Evolutionary conservation across 2,113 vertebrate species (phyloP).

Genomic region (Sigmodon hispidus): DNA sequence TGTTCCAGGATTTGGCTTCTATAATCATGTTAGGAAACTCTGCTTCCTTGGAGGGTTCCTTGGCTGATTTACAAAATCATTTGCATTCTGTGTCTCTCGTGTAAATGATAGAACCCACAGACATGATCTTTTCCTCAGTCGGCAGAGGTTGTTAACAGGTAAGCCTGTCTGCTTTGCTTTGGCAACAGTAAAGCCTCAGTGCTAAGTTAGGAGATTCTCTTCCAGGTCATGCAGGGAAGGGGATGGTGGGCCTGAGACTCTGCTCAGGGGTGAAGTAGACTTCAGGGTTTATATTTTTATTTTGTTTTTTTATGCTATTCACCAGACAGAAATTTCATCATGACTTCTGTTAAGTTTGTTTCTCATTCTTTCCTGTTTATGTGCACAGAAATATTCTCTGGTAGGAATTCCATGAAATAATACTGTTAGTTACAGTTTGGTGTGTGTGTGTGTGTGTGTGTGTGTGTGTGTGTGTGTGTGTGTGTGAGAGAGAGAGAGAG

Average conservation of each 20-base stretch:
- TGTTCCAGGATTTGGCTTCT: background rate
- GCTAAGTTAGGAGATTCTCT: background rate
- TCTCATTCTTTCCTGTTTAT: background rate
- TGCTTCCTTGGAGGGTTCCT: constrained; percentile 33
- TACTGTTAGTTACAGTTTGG: background rate
- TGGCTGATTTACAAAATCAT: constrained; percentile 50
- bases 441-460: background rate
- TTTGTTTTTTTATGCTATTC: background rate
- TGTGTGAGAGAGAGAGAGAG: too few species aligned
- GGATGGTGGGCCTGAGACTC: background rate
- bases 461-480: too few species aligned
- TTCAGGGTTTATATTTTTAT: background rate
- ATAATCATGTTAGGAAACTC: constrained; percentile 13
- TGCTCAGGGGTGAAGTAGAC: background rate
- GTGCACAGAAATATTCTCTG: background rate
- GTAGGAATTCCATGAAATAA: constrained; percentile 17
- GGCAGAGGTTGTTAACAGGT: background rate
- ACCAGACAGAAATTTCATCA: background rate
- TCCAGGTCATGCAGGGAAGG: background rate
- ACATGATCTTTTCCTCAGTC: background rate
- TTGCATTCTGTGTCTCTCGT: background rate
- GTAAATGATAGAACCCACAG: constrained; percentile 56
- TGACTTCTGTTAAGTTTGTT: constrained; percentile 9
- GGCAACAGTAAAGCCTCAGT: background rate
- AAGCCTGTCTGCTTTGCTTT: background rate